Base-by-base conservation (phyloP, 2,113 vertebrate species). In the Pholis gunnellus region DNA sequence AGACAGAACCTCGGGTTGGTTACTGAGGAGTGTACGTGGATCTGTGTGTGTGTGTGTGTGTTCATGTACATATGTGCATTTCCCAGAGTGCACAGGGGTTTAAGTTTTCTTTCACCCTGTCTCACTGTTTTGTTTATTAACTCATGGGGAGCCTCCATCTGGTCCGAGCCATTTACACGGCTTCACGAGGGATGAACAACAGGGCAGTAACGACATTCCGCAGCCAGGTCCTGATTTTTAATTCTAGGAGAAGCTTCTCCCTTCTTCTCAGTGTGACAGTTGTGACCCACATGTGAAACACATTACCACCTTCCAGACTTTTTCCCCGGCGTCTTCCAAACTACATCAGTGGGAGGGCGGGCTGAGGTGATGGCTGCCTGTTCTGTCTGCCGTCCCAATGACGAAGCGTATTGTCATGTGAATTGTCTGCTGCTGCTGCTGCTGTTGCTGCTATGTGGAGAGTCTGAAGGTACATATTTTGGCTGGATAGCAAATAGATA, bases 341-440 rank as follows among this genome's bases (percentile, higher is more conserved):
- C 31, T 13, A 6, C 50, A 63, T 59, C 68, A 44, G 74, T 6
- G 8, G 52, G 75, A 27, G 42, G 82, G 27, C 61, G 46, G 72
- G 46, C 67, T 57, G 84, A 88, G 81, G 73, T 86, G 87, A 87
- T 9, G 78, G 65, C 72, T 79, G 67, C 6, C 48, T 29, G 14
- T 42, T 40, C 70, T 60, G 89, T 83, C 88, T 91, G 81, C 4
- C 1, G 8, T 52, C 27, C 11, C 3, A 71, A 84, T 93, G 91
- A 94, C 88, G 86, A 78, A 92, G 86, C 46, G 72, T 25, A 8
- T 18, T 67, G 84, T 87, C 86, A 87, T 88, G 75, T 56, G 46
- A 82, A 31, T n/a, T 59, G 36, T 29, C 81, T 70, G 78, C 80
- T 73, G 61, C 13, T 59, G 46, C 9, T 63, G 29, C 57, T 56